Evolutionary conservation across 2,797 vertebrate genomes (phyloP), one percentile per base, ranked within the genome.

Genomic region (Hippoglossus hippoglossus): DNA sequence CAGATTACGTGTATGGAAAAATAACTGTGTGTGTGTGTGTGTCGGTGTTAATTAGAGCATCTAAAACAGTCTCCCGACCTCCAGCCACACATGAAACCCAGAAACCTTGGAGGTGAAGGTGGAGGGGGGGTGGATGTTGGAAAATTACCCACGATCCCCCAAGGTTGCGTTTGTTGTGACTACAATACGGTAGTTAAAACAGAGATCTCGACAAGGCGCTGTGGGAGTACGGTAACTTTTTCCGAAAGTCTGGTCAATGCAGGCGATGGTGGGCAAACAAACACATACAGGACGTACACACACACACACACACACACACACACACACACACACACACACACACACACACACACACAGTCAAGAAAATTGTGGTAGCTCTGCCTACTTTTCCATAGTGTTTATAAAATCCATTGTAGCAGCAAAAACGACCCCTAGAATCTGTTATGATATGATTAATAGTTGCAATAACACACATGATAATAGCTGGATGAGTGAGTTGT

Each of bases 111-210:
- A 54, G 50, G 44, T 60, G n/a, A 26, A 51, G 3, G 21, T 9
- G 11, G 26, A 1, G 41, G 41, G 41, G 39, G 41, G 41, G 41
- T 0, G 41, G 44, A 13, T 39, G 36, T 46, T 54, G 55, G 69
- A 64, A 77, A 83, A 64, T 71, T 31, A 66, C 41, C 47, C 61
- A 49, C 21, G 50, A 51, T 56, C 26, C 46, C 47, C 50, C 24
- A 53, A 57, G 34, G 47, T 59, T 77, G 63, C 25, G 0, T 76
- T 84, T 86, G 78, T 86, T 86, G 73, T 85, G 85, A 82, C 87
- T 70, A 81, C 81, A 84, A 81, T 69, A 19, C 10, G 36, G 75
- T 77, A 77, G 58, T 81, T 66, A 83, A 46, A 89, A 75, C 73
- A 71, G 10, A 73, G 26, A 52, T 65, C 52, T 77, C 76, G 72